These are phyloP conservation scores for Phaethon lepturus DNA, from an alignment of 2,113 vertebrate genomes.

Conservation along the genomic window DNA sequence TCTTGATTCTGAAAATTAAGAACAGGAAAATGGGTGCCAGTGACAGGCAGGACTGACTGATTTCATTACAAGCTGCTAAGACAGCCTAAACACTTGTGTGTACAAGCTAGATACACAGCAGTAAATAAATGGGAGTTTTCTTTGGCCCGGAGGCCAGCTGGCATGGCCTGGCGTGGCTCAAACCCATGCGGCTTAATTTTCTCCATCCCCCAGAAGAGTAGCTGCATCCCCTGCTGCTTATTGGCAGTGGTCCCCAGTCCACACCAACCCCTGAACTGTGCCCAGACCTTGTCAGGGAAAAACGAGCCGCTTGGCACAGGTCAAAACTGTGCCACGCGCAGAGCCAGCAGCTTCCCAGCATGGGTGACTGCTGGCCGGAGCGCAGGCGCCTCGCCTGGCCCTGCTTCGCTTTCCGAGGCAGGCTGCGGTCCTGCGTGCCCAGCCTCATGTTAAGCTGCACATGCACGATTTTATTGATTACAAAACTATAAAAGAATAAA, in stretches of 20 bases:
- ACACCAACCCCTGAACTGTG: not conserved
- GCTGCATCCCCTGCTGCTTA: not conserved
- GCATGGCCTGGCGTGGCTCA: not conserved
- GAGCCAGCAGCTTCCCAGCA: not conserved
- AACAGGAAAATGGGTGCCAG: not conserved
- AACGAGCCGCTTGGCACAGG: conserved; percentile 41
- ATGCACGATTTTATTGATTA: not conserved
- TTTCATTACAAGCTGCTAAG: not conserved
- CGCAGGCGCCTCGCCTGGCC: not conserved
- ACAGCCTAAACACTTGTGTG: not conserved
- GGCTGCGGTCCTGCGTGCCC: not conserved
- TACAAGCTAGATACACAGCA: not conserved
- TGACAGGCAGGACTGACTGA: not conserved
- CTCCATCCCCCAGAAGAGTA: not conserved
- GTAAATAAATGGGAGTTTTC: not conserved
- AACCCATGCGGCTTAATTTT: not conserved
- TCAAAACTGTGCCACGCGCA: not conserved
- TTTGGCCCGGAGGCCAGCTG: not conserved
- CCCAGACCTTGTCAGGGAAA: conserved; percentile 50
- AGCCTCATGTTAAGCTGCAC: not conserved
- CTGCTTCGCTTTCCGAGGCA: not conserved
- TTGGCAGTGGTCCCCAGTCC: not conserved
- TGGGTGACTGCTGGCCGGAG: not conserved
- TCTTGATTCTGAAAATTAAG: not conserved
- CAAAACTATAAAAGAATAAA: not conserved